These are phyloP conservation scores for Amorpha juglandis DNA, from an alignment of 2,888 invertebrate genomes.

Conservation along the genomic window DNA sequence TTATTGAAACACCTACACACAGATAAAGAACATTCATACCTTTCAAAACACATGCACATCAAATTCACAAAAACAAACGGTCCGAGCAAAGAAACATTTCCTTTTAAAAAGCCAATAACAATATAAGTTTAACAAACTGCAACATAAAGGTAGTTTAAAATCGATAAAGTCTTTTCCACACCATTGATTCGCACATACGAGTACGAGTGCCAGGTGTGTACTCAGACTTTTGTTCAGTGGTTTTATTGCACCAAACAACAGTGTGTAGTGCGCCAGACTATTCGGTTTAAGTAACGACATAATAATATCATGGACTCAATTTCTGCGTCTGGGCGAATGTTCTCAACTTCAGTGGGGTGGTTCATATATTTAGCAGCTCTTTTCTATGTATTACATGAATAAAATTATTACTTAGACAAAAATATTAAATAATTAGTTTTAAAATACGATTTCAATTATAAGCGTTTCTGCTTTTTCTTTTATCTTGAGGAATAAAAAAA, in stretches of 20 bases:
- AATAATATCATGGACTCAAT: neutral
- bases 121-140: slow-evolving; percentile 68
- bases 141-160: slow-evolving; percentile 64
- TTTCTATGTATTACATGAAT: too few relatives aligned
- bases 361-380: too few relatives aligned
- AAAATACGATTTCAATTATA: too few relatives aligned
- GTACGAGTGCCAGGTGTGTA: slow-evolving; percentile 31
- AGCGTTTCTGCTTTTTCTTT: too few relatives aligned
- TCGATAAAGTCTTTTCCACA: slow-evolving; percentile 67
- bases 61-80: slow-evolving; percentile 25
- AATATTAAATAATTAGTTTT: too few relatives aligned
- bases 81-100: slow-evolving; percentile 29
- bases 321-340: neutral
- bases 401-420: too few relatives aligned
- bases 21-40: neutral
- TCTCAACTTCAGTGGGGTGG: neutral
- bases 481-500: too few relatives aligned
- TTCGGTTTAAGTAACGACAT: neutral
- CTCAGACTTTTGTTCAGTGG: slow-evolving; percentile 27
- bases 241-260: neutral
- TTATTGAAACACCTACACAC: neutral
- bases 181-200: slow-evolving; percentile 64
- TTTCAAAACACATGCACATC: slow-evolving; percentile 25
- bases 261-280: neutral
- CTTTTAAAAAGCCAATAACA: slow-evolving; percentile 65